Percentiles rank a stretch among this genome's conserved stretches.
Evolutionary conservation across 2,113 vertebrate species (phyloP).

Genomic region (Microcebus lehilahytsara): DNA sequence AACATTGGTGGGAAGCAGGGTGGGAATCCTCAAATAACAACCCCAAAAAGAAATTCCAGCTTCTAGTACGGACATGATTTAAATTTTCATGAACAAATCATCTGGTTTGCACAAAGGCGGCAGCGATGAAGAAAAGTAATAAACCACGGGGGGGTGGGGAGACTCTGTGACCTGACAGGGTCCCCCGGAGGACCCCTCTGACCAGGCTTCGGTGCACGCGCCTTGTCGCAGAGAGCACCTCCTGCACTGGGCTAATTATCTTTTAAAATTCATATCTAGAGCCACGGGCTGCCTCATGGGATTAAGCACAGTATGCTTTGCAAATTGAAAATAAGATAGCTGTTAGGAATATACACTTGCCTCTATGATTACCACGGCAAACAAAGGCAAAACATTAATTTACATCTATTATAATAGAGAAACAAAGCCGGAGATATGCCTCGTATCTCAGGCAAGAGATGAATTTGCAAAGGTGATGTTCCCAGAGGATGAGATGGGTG

Average conservation of each 20-base stretch:
- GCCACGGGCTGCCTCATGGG: constrained; percentile 85
- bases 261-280: constrained; percentile 92
- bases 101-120: constrained; percentile 79
- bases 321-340: constrained; percentile 94
- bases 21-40: not conserved
- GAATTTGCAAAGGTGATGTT: constrained; percentile 78
- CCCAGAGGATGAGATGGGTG: not conserved
- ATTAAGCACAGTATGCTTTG: constrained; percentile 89
- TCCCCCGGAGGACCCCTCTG: constrained; percentile 84
- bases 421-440: constrained; percentile 78
- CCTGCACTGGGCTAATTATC: constrained; percentile 88
- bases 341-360: constrained; percentile 88
- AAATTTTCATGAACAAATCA: constrained; percentile 88
- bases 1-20: not conserved
- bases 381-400: constrained; percentile 89
- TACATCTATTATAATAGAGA: constrained; percentile 84
- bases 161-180: constrained; percentile 78
- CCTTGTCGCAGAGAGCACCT: constrained; percentile 81
- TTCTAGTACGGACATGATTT: constrained; percentile 83
- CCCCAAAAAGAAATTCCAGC: constrained; percentile 25
- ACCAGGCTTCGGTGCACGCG: constrained; percentile 78
- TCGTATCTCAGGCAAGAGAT: constrained; percentile 66
- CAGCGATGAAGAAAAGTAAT: constrained; percentile 54
- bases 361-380: constrained; percentile 86
- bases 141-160: constrained; percentile 31